Evolutionary conservation across 35 echinoderm and acorn worm species (phyloP), one percentile per base, ranked within the genome.

Genomic region (Amphiura filiformis): DNA sequence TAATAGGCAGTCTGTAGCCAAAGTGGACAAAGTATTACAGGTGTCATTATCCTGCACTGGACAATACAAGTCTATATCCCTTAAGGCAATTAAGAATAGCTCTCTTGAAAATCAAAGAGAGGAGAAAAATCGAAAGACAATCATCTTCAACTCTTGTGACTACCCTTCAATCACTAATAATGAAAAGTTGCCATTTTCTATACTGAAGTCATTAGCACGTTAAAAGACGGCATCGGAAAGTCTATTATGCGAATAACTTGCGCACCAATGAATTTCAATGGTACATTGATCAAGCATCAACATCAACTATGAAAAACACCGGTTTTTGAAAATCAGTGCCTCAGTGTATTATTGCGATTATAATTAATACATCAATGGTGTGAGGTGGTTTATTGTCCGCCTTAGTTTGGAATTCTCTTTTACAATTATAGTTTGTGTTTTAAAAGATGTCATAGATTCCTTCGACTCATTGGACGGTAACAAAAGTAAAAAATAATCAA

Each of bases 41-140:
- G n/a, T n/a, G 61, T 70, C 61, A n/a, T 70, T 70, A 70, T 70
- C 61, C 61, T 70, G 26, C 28, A 70, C 28, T 70, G 61, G 61
- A 70, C 61, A 70, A n/a, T 70, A 15, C 17, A 70, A 26, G 28
- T 70, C 26, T 15, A 47, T 15, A 3, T 70, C 26, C 7, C 61
- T 70, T 70, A 18, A 13, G 61, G 61, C 61, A 26, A 2, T 11
- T 20, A 52, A 20, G 20, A 11, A 11, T 4, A 70, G 7, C 26
- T 30, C 28, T n/a, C 61, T 70, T 70, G 7, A 18, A 26, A 70
- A 18, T 11, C 9, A 17, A 47, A 47, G 41, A 47, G 41, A 17
- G 41, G 17, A 17, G 17, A 26, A n/a, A 70, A 70, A 70, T 15
- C 26, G 11, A n/a, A 70, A 11, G 28, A 30, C 28, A 15, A 70